Conservation (phyloP, 2,888 invertebrate genomes). For the Incurvaria masculella region DNA sequence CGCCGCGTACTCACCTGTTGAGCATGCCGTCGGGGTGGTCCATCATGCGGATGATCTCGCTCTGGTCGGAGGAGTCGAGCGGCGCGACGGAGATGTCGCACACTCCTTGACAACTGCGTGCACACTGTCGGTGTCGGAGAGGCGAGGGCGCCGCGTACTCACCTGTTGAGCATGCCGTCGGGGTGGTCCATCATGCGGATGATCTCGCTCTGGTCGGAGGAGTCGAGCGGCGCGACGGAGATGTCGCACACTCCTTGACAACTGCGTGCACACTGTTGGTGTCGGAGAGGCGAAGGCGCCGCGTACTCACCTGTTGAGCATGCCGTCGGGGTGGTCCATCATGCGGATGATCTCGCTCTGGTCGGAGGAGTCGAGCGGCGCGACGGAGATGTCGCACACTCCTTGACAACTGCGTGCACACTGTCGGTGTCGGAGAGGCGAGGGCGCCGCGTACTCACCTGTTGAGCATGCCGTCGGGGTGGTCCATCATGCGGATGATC, state of each 20-base stretch:
- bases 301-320: slow-evolving; percentile 64
- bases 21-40: slow-evolving; percentile 87
- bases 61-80: slow-evolving; percentile 90
- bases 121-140: too few relatives aligned
- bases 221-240: slow-evolving; percentile 90
- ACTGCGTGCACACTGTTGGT: too few relatives aligned
- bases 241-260: slow-evolving; percentile 99
- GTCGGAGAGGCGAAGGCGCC: too few relatives aligned
- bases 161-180: slow-evolving; percentile 80
- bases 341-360: slow-evolving; percentile 85
- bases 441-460: slow-evolving; percentile 29
- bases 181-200: slow-evolving; percentile 95
- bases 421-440: too few relatives aligned
- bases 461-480: slow-evolving; percentile 83
- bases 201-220: slow-evolving; percentile 87
- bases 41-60: slow-evolving; percentile 90
- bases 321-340: slow-evolving; percentile 95
- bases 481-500: slow-evolving; percentile 94
- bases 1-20: slow-evolving; percentile 62
- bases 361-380: slow-evolving; percentile 90
- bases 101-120: too few relatives aligned
- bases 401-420: background rate
- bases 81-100: slow-evolving; percentile 96
- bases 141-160: too few relatives aligned
- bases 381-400: slow-evolving; percentile 95